phyloP scores from a whole-genome alignment of 2,797 vertebrate genomes.

The Merluccius polli region DNA sequence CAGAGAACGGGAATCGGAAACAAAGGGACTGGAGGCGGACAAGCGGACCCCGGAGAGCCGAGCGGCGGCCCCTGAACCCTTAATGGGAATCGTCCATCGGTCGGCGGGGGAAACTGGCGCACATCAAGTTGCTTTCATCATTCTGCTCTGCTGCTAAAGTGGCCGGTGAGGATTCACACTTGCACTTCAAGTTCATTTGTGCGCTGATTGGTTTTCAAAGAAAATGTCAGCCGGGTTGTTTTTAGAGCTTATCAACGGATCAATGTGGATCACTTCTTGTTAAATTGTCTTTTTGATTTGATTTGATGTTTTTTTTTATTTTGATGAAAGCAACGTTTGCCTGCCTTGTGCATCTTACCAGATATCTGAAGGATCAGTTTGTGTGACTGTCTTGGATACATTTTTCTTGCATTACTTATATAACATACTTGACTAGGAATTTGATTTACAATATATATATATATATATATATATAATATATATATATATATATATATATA shows the following conservation, averaged over 20 bases:
- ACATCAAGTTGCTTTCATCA: slow-evolving; percentile 32
- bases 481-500: too few species aligned
- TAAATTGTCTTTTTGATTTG: neutral
- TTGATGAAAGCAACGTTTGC: neutral
- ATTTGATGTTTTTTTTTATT: neutral
- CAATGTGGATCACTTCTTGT: neutral
- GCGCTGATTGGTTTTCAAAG: slow-evolving; percentile 27
- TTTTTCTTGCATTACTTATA: too few species aligned
- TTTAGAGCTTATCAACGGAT: neutral
- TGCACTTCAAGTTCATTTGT: slow-evolving; percentile 25
- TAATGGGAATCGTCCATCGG: slow-evolving; percentile 42
- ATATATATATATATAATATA: too few species aligned
- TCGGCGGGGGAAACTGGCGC: neutral
- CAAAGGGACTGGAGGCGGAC: slow-evolving; percentile 18
- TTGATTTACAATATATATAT: too few species aligned
- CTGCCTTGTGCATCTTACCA: neutral
- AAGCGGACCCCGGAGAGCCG: slow-evolving; percentile 49
- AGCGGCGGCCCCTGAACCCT: slow-evolving; percentile 28
- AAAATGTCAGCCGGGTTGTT: neutral
- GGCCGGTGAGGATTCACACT: slow-evolving; percentile 16
- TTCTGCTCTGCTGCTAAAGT: slow-evolving; percentile 42
- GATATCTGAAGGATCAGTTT: neutral
- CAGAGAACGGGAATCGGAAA: slow-evolving; percentile 6
- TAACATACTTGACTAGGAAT: too few species aligned
- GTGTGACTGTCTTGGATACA: neutral